These are phyloP conservation scores for Stenichneumon culpator DNA, from an alignment of 2,888 invertebrate genomes.

Conservation along the genomic window DNA sequence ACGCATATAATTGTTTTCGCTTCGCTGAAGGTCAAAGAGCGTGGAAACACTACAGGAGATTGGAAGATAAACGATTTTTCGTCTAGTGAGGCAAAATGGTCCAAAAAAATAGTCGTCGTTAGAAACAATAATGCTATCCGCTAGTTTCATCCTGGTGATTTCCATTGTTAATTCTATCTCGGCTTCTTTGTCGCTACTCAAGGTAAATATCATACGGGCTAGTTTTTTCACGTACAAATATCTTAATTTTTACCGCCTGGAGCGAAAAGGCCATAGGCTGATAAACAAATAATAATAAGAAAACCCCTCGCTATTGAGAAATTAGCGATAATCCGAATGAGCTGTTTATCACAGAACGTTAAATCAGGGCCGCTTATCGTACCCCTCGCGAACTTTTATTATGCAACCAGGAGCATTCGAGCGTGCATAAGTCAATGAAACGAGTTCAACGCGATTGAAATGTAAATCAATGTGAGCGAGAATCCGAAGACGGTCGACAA, in stretches of 20 bases:
- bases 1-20: too few species aligned
- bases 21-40: too few species aligned
- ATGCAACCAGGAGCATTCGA: conserved; percentile 38
- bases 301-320: conserved; percentile 39
- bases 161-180: conserved; percentile 17
- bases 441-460: conserved; percentile 61
- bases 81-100: background rate
- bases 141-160: background rate
- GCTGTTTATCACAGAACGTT: conserved; percentile 20
- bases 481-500: background rate
- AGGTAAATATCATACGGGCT: conserved; percentile 7
- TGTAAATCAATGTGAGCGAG: conserved; percentile 47
- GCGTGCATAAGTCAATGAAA: conserved; percentile 60
- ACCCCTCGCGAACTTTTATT: conserved; percentile 60
- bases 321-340: conserved; percentile 52
- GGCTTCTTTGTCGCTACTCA: conserved; percentile 14
- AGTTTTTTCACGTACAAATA: background rate
- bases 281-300: background rate
- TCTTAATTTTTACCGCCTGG: background rate
- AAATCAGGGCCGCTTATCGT: conserved; percentile 48
- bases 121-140: background rate
- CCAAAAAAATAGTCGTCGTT: background rate
- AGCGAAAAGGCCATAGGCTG: background rate
- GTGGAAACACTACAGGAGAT: background rate
- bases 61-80: background rate